These are phyloP conservation scores for Dipodomys merriami DNA, from an alignment of 2,113 vertebrate genomes.

Conservation along the genomic window DNA sequence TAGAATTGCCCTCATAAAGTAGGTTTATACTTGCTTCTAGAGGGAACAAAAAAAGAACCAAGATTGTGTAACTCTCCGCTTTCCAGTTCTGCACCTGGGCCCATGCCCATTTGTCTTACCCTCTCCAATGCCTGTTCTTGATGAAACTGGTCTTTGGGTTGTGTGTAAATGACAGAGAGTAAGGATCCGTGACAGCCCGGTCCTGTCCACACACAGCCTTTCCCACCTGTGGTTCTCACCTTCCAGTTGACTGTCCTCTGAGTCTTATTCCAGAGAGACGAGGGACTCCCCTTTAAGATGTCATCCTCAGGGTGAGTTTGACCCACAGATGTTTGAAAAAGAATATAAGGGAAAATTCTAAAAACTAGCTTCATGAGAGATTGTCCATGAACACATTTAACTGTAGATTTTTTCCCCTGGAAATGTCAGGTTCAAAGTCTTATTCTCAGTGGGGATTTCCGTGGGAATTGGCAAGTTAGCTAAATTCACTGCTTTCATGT, in stretches of 20 bases:
- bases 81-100: background rate
- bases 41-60: background rate
- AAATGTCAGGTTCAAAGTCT: constrained; percentile 5
- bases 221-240: background rate
- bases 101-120: background rate
- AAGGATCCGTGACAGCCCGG: background rate
- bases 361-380: constrained; percentile 22
- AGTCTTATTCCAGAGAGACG: background rate
- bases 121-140: background rate
- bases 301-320: background rate
- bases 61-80: background rate
- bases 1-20: background rate
- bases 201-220: background rate
- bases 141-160: background rate
- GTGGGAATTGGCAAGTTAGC: background rate
- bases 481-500: background rate
- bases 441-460: constrained; percentile 45
- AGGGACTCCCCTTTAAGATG: background rate
- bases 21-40: constrained; percentile 56
- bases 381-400: constrained; percentile 23
- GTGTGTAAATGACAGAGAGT: background rate
- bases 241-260: background rate
- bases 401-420: constrained; percentile 49
- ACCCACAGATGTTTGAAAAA: constrained; percentile 36
- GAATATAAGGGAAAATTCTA: constrained; percentile 27